Base-by-base conservation (phyloP, 1,140 invertebrate genomes). In the Drosophila leontia region DNA sequence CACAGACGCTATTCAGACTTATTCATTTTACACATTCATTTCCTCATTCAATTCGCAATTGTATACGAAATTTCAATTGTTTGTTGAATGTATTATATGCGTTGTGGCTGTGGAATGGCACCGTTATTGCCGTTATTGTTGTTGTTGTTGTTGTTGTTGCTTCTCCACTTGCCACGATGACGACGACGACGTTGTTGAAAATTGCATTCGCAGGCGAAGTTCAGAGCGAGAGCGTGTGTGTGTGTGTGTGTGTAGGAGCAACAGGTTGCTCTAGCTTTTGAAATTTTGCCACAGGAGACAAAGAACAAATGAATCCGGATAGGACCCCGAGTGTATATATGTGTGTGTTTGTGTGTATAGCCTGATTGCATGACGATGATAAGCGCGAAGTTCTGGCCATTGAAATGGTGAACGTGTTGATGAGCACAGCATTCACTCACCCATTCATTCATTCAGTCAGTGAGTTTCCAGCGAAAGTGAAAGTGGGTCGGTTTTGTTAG, bases 21-120 rank as follows among this genome's bases (percentile, higher is more conserved):
- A 88, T 90, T 88, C 85, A 88, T 90, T 88, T 88, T 88, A 88
- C 85, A 88, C 85, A 88, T 88, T 88, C 85, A 88, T 88, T 88
- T 88, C 85, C 85, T 88, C 85, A 88, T 88, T 88, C 85, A 88
- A 88, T 88, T 88, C 85, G 85, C 85, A 88, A 88, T 88, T 88
- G 85, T 88, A 88, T 88, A 88, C 85, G 85, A 88, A 88, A 82
- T 88, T 88, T 88, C 85, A 88, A 88, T 88, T 88, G 85, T 88
- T 88, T 88, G 85, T 81, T 90, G 84, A 84, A 88, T 90, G 80
- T 87, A 87, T 86, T 86, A 79, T 86, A 75, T 77, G 79, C 77
- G 77, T 80, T 78, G 68, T 78, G 75, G 76, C 74, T 55, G 44
- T 69, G 50, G 62, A 48, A 44, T 56, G 48, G 62, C 58, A 58